phyloP scores from a whole-genome alignment of 2,888 invertebrate genomes.

The Lutraria lutraria region DNA sequence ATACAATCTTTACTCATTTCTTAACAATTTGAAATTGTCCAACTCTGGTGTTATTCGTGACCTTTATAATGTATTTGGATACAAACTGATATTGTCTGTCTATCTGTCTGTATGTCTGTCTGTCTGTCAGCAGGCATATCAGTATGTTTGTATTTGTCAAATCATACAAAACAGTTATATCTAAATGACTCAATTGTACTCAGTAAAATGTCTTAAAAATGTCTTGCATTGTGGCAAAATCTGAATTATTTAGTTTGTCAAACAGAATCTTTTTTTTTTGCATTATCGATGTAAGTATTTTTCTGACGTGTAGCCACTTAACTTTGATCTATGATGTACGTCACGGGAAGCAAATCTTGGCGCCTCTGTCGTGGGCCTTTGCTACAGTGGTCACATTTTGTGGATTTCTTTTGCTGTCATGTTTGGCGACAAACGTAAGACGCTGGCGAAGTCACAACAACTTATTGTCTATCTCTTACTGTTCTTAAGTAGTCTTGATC shows the following conservation, averaged over 20 bases:
- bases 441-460: slow-evolving; percentile 40
- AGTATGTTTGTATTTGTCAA: too few relatives aligned
- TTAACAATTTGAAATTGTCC: too few relatives aligned
- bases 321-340: slow-evolving; percentile 57
- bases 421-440: slow-evolving; percentile 60
- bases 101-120: too few relatives aligned
- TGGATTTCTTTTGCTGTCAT: slow-evolving; percentile 37
- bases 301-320: slow-evolving; percentile 46
- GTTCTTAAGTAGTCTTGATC: slow-evolving; percentile 51
- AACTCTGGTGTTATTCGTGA: too few relatives aligned
- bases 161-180: background rate
- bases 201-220: background rate
- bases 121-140: too few relatives aligned
- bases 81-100: too few relatives aligned
- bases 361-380: slow-evolving; percentile 51
- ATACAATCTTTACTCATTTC: too few relatives aligned
- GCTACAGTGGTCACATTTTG: background rate
- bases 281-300: slow-evolving; percentile 37
- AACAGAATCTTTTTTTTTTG: slow-evolving; percentile 5
- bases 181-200: slow-evolving; percentile 13
- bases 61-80: too few relatives aligned
- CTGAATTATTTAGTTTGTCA: slow-evolving; percentile 22
- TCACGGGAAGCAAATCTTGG: slow-evolving; percentile 48
- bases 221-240: background rate
- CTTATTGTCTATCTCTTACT: slow-evolving; percentile 49